phyloP scores from a whole-genome alignment of 2,888 invertebrate genomes.

The Apamea anceps region DNA sequence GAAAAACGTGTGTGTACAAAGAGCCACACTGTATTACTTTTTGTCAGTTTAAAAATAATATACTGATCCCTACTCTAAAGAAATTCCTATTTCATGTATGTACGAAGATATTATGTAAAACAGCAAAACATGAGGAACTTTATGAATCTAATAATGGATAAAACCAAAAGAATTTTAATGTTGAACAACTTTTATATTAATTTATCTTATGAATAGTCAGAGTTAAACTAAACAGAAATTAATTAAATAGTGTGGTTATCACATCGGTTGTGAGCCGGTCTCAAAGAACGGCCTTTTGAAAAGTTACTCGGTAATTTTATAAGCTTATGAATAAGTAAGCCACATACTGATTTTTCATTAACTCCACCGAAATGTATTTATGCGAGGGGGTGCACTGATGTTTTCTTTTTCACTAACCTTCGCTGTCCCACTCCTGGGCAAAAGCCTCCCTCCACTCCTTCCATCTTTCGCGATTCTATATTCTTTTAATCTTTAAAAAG shows the following conservation, averaged over 20 bases:
- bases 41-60: not conserved
- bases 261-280: constrained; percentile 18
- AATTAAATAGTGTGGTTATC: constrained; percentile 50
- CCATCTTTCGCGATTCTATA: not conserved
- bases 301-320: constrained; percentile 24
- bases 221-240: constrained; percentile 41
- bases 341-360: not conserved
- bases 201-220: constrained; percentile 42
- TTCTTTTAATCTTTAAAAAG: not conserved
- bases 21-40: not conserved
- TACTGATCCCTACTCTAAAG: not conserved
- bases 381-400: not conserved
- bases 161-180: constrained; percentile 31
- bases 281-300: not conserved
- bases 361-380: not conserved
- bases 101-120: not conserved
- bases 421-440: not conserved
- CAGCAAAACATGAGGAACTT: constrained; percentile 1
- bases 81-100: not conserved
- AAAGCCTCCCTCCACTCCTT: not conserved
- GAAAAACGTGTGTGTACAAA: not conserved
- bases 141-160: not conserved
- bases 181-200: constrained; percentile 28
- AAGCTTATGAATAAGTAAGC: constrained; percentile 6
- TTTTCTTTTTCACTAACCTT: not conserved